Percentiles rank a stretch among this genome's conserved stretches.
Evolutionary conservation across 2,888 invertebrate species (phyloP).

Genomic region (Drosophila longiperda): DNA sequence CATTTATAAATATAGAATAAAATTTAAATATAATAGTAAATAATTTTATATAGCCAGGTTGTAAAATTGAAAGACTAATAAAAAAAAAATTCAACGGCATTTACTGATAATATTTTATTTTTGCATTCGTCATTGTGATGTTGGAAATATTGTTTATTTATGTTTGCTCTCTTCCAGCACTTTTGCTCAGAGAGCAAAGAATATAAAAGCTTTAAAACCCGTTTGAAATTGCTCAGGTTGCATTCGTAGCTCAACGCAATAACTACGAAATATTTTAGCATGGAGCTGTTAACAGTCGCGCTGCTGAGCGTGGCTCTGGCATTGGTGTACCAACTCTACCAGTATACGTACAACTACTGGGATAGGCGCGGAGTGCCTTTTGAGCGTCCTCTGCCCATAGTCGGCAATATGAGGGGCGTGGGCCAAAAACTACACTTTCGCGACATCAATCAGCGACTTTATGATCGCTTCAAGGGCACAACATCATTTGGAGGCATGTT

Average conservation of each 20-base stretch:
- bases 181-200: neutral
- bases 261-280: neutral
- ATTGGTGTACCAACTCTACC: conserved; percentile 42
- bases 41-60: too few species aligned
- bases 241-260: neutral
- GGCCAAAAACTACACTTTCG: conserved; percentile 58
- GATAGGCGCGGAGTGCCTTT: conserved; percentile 57
- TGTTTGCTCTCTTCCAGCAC: conserved; percentile 11
- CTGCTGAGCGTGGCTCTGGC: conserved; percentile 43
- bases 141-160: neutral
- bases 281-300: conserved; percentile 45
- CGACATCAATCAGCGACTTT: conserved; percentile 66
- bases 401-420: conserved; percentile 74
- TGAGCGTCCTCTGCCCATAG: conserved; percentile 55
- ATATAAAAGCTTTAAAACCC: neutral
- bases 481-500: conserved; percentile 70
- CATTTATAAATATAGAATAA: neutral
- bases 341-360: conserved; percentile 67
- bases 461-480: conserved; percentile 66
- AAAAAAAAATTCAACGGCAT: neutral
- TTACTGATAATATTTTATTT: neutral
- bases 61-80: neutral
- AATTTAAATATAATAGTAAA: too few species aligned
- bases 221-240: neutral
- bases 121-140: neutral